Evolutionary conservation across 2,888 invertebrate species (phyloP).

Genomic region (Shargacucullia verbasci): DNA sequence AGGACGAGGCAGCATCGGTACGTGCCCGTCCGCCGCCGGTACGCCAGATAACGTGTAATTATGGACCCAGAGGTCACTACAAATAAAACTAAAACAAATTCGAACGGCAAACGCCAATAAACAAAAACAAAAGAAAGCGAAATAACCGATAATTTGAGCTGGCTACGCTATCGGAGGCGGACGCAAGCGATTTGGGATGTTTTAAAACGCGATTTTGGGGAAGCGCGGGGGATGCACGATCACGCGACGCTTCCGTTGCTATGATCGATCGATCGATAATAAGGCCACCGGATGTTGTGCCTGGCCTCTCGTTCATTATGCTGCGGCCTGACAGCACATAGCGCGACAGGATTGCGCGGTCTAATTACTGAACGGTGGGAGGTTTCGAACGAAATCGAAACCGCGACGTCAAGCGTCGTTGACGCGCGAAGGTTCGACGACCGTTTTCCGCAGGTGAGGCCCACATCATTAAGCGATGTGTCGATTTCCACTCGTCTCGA

Average conservation of each 20-base stretch:
- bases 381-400: conserved; percentile 75
- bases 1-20: conserved; percentile 77
- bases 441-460: conserved; percentile 71
- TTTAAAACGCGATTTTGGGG: conserved; percentile 77
- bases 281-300: conserved; percentile 69
- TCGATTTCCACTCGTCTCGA: conserved; percentile 72
- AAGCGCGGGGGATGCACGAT: conserved; percentile 69
- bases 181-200: conserved; percentile 77
- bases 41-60: conserved; percentile 80
- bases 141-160: conserved; percentile 84
- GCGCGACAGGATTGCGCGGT: conserved; percentile 63
- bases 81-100: conserved; percentile 81
- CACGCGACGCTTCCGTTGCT: conserved; percentile 73
- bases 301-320: conserved; percentile 68
- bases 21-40: conserved; percentile 71
- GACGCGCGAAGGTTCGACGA: conserved; percentile 65
- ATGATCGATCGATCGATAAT: conserved; percentile 71
- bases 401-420: conserved; percentile 61
- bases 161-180: conserved; percentile 76
- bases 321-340: conserved; percentile 65
- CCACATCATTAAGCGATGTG: conserved; percentile 70
- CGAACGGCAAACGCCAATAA: conserved; percentile 74
- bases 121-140: conserved; percentile 85
- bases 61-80: conserved; percentile 86
- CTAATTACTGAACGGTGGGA: conserved; percentile 69